These are phyloP conservation scores for Rhegmatorhina hoffmannsi DNA, from an alignment of 2,113 vertebrate genomes.

Conservation along the genomic window DNA sequence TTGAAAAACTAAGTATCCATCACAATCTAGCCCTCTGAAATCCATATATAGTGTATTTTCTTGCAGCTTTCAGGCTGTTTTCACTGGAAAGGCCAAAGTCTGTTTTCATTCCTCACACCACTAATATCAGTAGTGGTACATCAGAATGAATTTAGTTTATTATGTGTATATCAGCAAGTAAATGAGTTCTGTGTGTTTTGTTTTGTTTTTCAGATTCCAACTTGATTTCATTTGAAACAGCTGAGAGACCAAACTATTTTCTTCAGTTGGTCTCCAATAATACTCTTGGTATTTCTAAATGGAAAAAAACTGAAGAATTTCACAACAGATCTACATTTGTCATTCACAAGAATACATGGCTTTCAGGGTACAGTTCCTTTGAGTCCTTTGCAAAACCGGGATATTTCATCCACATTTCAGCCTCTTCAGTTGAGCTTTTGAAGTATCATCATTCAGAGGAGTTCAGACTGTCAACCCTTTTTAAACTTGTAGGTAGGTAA, in stretches of 20 bases:
- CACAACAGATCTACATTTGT: conserved; percentile 86
- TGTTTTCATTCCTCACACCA: background rate
- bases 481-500: conserved; percentile 85
- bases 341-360: conserved; percentile 88
- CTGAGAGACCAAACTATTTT: conserved; percentile 92
- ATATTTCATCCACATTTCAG: conserved; percentile 81
- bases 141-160: background rate
- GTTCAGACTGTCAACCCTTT: conserved; percentile 87
- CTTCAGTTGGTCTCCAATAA: conserved; percentile 75
- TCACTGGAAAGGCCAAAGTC: background rate
- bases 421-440: conserved; percentile 75
- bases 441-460: conserved; percentile 83
- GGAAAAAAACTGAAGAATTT: conserved; percentile 80
- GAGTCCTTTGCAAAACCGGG: conserved; percentile 88
- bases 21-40: background rate
- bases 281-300: conserved; percentile 83
- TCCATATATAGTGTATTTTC: background rate
- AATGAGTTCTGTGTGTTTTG: background rate
- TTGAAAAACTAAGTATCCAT: background rate
- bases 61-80: background rate
- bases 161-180: background rate
- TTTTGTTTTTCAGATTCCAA: conserved; percentile 80
- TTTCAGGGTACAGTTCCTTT: conserved; percentile 85
- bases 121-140: background rate
- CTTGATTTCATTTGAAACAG: conserved; percentile 88